A percentile compares a stretch with the other conserved stretches of the same genome.
These are phyloP conservation scores for Neomorphus geoffroyi DNA, from an alignment of 2,797 vertebrate genomes.

Conservation along the genomic window DNA sequence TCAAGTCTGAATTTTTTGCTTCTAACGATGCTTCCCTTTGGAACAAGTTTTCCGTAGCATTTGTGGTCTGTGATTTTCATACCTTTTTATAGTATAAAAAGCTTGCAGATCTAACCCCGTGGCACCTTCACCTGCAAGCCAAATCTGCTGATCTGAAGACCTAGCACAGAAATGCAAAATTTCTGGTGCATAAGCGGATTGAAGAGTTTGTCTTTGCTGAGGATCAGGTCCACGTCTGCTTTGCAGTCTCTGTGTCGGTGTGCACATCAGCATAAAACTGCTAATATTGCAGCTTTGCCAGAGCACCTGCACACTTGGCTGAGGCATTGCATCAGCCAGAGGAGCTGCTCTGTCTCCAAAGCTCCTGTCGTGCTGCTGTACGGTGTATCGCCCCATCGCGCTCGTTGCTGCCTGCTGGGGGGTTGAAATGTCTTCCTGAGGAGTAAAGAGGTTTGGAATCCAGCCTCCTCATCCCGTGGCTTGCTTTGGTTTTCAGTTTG, in stretches of 20 bases:
- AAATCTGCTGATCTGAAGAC: background rate
- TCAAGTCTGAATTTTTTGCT: conserved; percentile 26
- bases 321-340: background rate
- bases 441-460: background rate
- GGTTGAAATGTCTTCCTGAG: background rate
- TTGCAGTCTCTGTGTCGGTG: background rate
- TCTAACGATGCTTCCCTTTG: conserved; percentile 1
- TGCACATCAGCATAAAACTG: background rate
- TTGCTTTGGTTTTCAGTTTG: background rate
- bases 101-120: background rate
- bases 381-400: too few species aligned
- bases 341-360: background rate
- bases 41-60: background rate
- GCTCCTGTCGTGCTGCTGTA: background rate
- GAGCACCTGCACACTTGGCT: background rate
- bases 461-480: background rate
- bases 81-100: background rate
- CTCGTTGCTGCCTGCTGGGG: rapidly evolving
- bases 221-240: background rate
- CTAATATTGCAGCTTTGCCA: background rate
- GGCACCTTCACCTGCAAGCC: background rate
- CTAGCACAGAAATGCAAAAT: background rate
- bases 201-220: background rate
- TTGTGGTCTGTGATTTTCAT: conserved; percentile 22
- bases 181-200: background rate